Conservation (phyloP, 2,888 invertebrate species). For the Plutella xylostella region DNA sequence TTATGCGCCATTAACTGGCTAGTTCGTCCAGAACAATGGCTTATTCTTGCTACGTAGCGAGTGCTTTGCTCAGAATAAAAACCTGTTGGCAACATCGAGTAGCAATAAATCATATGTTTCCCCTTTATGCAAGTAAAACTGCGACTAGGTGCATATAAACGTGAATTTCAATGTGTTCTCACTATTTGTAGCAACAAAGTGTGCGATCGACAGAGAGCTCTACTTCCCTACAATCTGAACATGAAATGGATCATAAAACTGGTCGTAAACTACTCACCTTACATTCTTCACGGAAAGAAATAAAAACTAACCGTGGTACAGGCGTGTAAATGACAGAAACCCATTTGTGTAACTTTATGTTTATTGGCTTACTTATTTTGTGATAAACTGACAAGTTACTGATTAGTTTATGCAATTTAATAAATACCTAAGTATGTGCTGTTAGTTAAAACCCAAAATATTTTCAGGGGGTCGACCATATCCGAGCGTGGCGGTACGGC, state of each 20-base stretch:
- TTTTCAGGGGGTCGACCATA: slow-evolving; percentile 87
- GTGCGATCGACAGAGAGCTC: slow-evolving; percentile 10
- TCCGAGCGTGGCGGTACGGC: slow-evolving; percentile 48
- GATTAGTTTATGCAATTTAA: not conserved
- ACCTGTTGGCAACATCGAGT: slow-evolving; percentile 4
- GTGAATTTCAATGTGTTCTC: no score
- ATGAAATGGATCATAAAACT: slow-evolving; percentile 37
- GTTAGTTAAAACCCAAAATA: slow-evolving; percentile 87
- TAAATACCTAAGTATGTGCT: slow-evolving; percentile 82
- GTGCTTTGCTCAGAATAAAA: not conserved
- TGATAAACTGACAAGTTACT: not conserved
- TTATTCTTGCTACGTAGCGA: no score
- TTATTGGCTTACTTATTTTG: not conserved
- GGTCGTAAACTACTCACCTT: slow-evolving; percentile 35
- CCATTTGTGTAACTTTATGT: not conserved
- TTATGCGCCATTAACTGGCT: slow-evolving; percentile 1
- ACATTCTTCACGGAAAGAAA: slow-evolving; percentile 24
- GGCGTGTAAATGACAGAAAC: not conserved
- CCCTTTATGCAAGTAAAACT: no score
- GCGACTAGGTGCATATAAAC: no score
- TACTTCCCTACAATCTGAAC: slow-evolving; percentile 25
- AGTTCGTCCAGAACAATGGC: slow-evolving; percentile 1
- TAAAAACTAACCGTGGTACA: slow-evolving; percentile 11
- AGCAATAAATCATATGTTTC: no score
- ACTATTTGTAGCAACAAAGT: not conserved